Evolutionary conservation across 2,113 vertebrate species (phyloP), one percentile per base, ranked within the genome.

Genomic region (Euleptes europaea): DNA sequence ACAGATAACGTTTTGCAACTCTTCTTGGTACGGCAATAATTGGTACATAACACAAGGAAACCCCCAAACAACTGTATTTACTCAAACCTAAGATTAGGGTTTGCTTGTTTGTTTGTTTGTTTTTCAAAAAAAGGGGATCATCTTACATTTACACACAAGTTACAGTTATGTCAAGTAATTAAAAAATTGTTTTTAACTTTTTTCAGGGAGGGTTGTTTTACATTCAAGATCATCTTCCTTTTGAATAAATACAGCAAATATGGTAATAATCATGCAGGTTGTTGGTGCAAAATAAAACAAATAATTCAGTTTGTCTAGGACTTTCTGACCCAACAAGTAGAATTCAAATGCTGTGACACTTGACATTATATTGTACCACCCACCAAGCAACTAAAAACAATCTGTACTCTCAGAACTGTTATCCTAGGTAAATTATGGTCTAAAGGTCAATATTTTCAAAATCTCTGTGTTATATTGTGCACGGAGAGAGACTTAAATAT

Each of bases 31-130:
- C 84, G 86, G 70, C 90, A 90, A 21, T 92, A 93, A 92, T 92
- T 93, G 89, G 85, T 84, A 91, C 89, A 91, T 90, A 74, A 90
- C 87, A 89, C 90, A 91, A 93, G 94, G 92, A 23, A 91, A 92
- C 92, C 87, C 90, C 83, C 86, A 92, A 83, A 88, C 65, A 0
- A 63, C 26, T 63, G 23, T 63, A 63, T 63, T 26, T 63, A 63
- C 21, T 63, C 60, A 63, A 26, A 63, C 7, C 26, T 23, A 2
- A 57, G 13, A 13, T 10, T 13, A n/a, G 17, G 51, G 5, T 54
- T 57, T 11, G 47, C 5, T 17, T 57, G 26, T 63, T 26, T 28
- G 23, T 9, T 28, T 23, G 60, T 63, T 10, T 63, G 9, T 19
- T 8, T 23, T 28, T 6, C 26, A 63, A 63, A 63, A 28, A 57